These are phyloP conservation scores for Aphidius colemani DNA, from an alignment of 2,888 invertebrate genomes.

Conservation along the genomic window DNA sequence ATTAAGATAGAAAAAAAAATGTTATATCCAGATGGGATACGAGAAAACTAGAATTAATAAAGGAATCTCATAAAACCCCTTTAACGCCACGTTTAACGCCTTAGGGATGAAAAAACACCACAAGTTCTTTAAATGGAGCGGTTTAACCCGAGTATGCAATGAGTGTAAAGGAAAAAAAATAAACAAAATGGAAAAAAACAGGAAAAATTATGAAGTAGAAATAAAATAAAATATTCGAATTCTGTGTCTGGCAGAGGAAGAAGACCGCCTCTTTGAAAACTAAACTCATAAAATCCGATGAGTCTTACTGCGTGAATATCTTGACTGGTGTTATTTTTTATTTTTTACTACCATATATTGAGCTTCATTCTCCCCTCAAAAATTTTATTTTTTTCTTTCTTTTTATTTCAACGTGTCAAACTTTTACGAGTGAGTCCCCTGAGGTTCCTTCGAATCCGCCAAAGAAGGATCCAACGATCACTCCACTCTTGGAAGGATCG, in stretches of 20 bases:
- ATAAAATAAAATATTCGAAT: constrained; percentile 32
- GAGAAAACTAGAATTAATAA: constrained; percentile 20
- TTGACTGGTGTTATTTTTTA: constrained; percentile 16
- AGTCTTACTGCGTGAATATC: constrained; percentile 34
- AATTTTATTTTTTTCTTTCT: constrained; percentile 12
- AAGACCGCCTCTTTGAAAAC: constrained; percentile 37
- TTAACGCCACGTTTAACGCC: constrained; percentile 36
- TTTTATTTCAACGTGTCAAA: constrained; percentile 42
- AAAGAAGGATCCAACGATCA: constrained; percentile 28
- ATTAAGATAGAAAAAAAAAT: background rate
- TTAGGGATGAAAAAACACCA: constrained; percentile 21
- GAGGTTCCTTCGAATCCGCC: constrained; percentile 27
- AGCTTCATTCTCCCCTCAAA: constrained; percentile 13
- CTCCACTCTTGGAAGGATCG: constrained; percentile 33
- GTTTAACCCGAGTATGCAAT: constrained; percentile 22
- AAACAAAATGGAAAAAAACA: constrained; percentile 10
- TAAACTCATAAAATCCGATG: constrained; percentile 44
- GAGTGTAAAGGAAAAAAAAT: constrained; percentile 12
- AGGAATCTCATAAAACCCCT: constrained; percentile 24
- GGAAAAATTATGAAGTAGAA: constrained; percentile 11
- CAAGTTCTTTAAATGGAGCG: constrained; percentile 18
- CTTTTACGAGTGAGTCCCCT: constrained; percentile 40
- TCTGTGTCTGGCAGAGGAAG: constrained; percentile 35
- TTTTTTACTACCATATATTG: no score
- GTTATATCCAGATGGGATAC: background rate